Evolutionary conservation across 2,797 vertebrate species (phyloP), one percentile per base, ranked within the genome.

Genomic region (Geotrypetes seraphini): DNA sequence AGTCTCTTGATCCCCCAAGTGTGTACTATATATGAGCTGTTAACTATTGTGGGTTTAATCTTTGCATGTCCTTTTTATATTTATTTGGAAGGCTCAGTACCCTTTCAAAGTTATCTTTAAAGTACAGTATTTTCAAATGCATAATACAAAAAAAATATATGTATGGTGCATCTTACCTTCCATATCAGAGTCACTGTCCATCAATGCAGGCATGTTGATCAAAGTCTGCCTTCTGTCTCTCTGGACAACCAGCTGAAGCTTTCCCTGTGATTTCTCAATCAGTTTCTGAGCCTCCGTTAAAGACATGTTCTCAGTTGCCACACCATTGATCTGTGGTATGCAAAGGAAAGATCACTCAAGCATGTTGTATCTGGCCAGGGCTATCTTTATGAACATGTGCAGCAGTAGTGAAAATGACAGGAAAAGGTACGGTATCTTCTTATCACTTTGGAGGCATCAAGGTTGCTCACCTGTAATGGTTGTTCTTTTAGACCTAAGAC

Each of bases 281-380:
- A 97, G 57, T 60, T 90, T 92, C 25, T 92, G 85, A 3, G 92
- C 92, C 25, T 97, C 92, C 19, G 69, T 73, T 60, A 97, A 77
- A 20, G 92, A 97, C 63, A 97, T 89, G 60, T 97, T 97, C 69
- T 97, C 92, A 3, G 92, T 95, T 50, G 96, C 91, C 2, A 91
- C 96, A 25, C 92, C 92, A 20, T 96, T 97, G 42, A 97, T 96
- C 92, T 97, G 53, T 17, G 30, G 43, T 5, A 43, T 33, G 41
- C 40, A 42, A 33, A 12, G 28, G n/a, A n/a, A n/a, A n/a, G n/a
- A n/a, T n/a, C n/a, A n/a, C n/a, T n/a, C n/a, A n/a, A n/a, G n/a
- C n/a, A n/a, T n/a, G n/a, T n/a, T n/a, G n/a, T n/a, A n/a, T n/a
- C n/a, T n/a, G n/a, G n/a, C n/a, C n/a, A n/a, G n/a, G n/a, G n/a